Evolutionary conservation across 2,888 invertebrate genomes (phyloP), one percentile per base, ranked within the genome.

Genomic region (Cenopis cana): DNA sequence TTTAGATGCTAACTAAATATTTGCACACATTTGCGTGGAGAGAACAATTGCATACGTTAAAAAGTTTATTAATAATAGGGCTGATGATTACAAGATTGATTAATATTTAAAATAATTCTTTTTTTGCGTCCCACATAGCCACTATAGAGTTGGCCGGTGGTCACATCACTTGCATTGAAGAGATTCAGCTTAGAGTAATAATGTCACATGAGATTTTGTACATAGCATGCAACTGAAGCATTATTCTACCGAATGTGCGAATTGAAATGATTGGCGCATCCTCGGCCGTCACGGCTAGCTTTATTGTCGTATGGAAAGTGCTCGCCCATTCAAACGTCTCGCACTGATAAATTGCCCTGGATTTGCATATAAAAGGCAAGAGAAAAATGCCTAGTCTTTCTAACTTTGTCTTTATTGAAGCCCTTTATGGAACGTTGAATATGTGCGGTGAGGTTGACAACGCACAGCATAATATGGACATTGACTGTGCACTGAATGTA

Each of bases 351-450:
- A 91, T 91, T 91, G 87, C 81, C 77, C 80, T 74, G 80, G 78
- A 90, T 91, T 89, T 89, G 88, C 90, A 90, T 90, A 88, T 89
- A 89, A 89, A 90, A 86, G 87, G 81, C 74, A 73, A 74, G 77
- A 78, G 83, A 86, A 87, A 83, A 81, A 84, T 86, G 85, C 83
- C 82, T 84, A 82, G 77, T 78, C 76, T 80, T 80, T 77, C 83
- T 84, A 84, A 86, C 82, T 84, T 87, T 83, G 83, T 83, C 81
- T 81, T 82, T 82, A 82, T 82, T 83, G 79, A 79, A 52, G 77
- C 73, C 78, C 79, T 82, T 83, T 85, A 82, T 79, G 78, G 81
- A 75, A 77, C 77, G 76, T 79, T 67, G 74, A 77, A 55, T 61
- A 55, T 66, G 78, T 77, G 74, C 76, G 75, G 77, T 74, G 77